Conservation (phyloP, 2,113 vertebrate species). For the Onychorhynchus coronatus region DNA sequence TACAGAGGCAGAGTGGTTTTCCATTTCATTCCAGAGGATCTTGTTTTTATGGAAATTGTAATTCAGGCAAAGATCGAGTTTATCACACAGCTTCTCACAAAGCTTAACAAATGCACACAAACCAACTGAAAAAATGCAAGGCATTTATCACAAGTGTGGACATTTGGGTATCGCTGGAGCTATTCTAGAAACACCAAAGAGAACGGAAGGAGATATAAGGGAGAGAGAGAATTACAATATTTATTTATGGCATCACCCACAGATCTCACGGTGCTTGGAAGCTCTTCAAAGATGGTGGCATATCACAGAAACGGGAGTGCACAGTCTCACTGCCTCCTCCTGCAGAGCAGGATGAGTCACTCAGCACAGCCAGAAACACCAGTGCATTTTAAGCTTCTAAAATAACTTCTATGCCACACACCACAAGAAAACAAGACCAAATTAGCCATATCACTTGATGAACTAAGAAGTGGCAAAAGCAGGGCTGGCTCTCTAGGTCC, state of each 20-base stretch:
- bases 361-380: background rate
- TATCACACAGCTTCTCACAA: background rate
- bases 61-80: background rate
- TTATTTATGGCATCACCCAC: background rate
- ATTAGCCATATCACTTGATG: background rate
- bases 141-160: background rate
- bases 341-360: background rate
- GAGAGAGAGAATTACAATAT: background rate
- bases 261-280: background rate
- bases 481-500: background rate
- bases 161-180: background rate
- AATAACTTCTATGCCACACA: background rate
- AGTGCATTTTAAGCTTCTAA: background rate
- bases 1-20: background rate
- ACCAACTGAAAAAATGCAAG: background rate
- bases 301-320: background rate
- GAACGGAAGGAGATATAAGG: background rate
- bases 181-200: background rate
- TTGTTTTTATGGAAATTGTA: background rate
- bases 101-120: background rate
- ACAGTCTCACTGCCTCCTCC: background rate
- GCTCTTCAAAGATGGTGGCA: background rate
- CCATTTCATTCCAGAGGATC: background rate
- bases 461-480: background rate
- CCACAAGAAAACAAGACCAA: background rate